phyloP scores from a whole-genome alignment of 2,797 vertebrate species.

The Valencia hispanica region DNA sequence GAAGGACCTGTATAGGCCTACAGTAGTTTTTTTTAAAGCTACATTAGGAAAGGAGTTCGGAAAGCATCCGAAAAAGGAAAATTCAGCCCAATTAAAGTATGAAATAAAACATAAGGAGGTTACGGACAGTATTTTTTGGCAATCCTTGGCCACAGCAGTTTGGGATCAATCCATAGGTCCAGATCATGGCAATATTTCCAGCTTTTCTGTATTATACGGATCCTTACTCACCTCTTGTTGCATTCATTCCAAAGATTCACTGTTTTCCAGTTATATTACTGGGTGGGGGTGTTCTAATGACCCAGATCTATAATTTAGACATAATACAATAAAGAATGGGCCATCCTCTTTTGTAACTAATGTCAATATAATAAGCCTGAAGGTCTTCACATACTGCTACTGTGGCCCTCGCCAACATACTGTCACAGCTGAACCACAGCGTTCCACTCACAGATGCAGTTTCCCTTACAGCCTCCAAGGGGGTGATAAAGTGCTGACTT shows the following conservation, averaged over 20 bases:
- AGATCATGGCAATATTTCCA: constrained; percentile 6
- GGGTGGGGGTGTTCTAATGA: not conserved
- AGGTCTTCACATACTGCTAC: not conserved
- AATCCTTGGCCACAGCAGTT: constrained; percentile 19
- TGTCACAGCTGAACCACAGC: not conserved
- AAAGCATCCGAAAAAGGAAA: not conserved
- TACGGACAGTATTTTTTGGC: not conserved
- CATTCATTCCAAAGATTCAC: not conserved
- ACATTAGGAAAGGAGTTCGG: not conserved
- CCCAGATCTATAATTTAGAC: not conserved
- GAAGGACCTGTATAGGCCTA: no score
- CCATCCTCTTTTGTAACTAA: not conserved
- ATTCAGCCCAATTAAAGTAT: not conserved
- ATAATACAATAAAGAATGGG: not conserved
- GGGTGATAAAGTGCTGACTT: not conserved
- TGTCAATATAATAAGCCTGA: not conserved
- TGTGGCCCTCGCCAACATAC: not conserved
- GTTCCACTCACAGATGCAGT: not conserved
- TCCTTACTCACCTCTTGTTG: constrained; percentile 14
- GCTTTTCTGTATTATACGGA: not conserved
- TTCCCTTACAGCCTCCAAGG: not conserved
- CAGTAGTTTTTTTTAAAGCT: no score
- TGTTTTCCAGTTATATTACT: not conserved
- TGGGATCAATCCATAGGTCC: constrained; percentile 20
- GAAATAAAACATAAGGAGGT: not conserved